Evolutionary conservation across 1,140 invertebrate genomes (phyloP).

Genomic region (Lasioglossum albipes): DNA sequence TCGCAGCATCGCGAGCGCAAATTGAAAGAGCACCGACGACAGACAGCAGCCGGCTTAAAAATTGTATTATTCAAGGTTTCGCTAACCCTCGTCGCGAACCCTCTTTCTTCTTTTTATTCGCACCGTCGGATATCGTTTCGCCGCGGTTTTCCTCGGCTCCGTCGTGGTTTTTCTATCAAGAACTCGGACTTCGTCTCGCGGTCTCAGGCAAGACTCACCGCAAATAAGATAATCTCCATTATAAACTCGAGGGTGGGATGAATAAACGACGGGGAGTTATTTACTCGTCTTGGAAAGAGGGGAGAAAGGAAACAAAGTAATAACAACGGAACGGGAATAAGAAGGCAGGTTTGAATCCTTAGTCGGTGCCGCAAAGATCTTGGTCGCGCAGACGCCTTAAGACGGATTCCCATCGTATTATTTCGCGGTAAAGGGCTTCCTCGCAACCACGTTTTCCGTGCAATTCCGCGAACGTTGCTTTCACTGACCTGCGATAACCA

Average conservation of each 20-base stretch:
- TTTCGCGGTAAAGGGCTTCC: conserved; percentile 40
- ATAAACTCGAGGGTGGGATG: conserved; percentile 75
- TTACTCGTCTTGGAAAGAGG: conserved; percentile 71
- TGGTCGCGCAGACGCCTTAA: conserved; percentile 60
- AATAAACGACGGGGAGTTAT: conserved; percentile 77
- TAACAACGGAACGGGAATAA: conserved; percentile 75
- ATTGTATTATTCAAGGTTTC: conserved; percentile 11
- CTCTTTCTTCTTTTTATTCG: background rate
- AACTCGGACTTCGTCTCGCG: conserved; percentile 55
- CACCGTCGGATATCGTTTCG: conserved; percentile 5
- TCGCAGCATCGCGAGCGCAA: background rate
- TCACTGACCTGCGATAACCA: conserved; percentile 9
- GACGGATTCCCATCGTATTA: conserved; percentile 45
- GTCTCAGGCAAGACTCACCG: conserved; percentile 66
- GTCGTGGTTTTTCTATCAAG: conserved; percentile 27
- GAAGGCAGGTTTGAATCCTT: conserved; percentile 66
- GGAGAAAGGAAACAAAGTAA: conserved; percentile 73
- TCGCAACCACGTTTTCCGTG: conserved; percentile 33
- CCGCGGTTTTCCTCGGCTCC: conserved; percentile 3
- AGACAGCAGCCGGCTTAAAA: background rate
- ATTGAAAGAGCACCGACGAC: background rate
- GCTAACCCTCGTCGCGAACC: background rate
- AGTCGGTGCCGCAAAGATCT: conserved; percentile 46
- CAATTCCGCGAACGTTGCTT: conserved; percentile 38
- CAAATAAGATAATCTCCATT: conserved; percentile 81